Evolutionary conservation across 2,797 vertebrate genomes (phyloP), one percentile per base, ranked within the genome.

Genomic region (Muscicapa comitata): DNA sequence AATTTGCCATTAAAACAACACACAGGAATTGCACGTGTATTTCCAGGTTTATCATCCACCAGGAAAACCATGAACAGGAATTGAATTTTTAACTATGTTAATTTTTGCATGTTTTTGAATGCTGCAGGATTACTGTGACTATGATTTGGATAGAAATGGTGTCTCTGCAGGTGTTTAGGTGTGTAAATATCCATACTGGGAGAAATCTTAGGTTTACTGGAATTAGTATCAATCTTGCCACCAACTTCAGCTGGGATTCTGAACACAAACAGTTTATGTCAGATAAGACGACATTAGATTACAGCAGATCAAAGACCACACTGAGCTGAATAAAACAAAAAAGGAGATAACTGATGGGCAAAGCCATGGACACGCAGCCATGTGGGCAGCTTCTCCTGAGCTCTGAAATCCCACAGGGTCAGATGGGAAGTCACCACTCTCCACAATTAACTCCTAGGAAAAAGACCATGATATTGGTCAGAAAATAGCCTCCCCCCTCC

Each of bases 181-280:
- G 37, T 0, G 3, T 26, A 73, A 67, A 59, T 43, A 82, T 6
- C 48, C 0, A 0, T 7, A 62, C 0, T 0, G 0, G 24, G 13
- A 87, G 13, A 89, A 85, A 76, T 48, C 28, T 33, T 33, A 35
- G 4, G 6, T 40, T 78, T 42, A 68, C 1, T 55, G 55, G 53
- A 79, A 82, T 75, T 31, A 81, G 9, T 40, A 43, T 2, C 23
- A 84, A 58, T 7, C 25, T 35, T 74, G 40, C 11, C 23, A 26
- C 15, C 61, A 83, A 74, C 40, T 67, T 86, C 45, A 77, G 1
- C 10, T 5, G 24, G 12, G 57, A 76, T 73, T 79, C 26, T 59
- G 51, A 92, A 73, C 37, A 66, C 33, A 88, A 90, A 74, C 0
- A 92, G n/a, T 43, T 74, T 28, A 66, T 17, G 20, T 35, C 35